Percentiles rank a stretch among this genome's conserved stretches.
Conservation (phyloP, 2,888 invertebrate species). For the Ectropis crepuscularia region DNA sequence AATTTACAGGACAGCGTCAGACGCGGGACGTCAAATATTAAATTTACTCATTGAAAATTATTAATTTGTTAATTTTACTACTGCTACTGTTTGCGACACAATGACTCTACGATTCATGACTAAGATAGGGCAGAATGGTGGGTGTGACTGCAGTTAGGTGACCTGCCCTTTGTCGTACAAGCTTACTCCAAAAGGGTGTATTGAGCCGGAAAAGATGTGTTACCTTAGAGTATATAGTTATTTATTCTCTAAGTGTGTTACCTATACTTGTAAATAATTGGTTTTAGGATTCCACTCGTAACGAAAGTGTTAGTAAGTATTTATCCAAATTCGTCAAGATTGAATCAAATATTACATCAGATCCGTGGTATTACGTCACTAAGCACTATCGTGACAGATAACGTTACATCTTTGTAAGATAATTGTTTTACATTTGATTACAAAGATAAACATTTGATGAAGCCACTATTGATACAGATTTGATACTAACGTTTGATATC, state of each 20-base stretch:
- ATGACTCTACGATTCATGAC: slow-evolving; percentile 3
- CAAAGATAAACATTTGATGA: slow-evolving; percentile 1
- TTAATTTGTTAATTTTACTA: slow-evolving; percentile 25
- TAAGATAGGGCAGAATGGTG: not conserved
- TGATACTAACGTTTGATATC: too few species aligned
- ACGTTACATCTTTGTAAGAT: slow-evolving; percentile 5
- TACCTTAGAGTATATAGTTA: too few species aligned
- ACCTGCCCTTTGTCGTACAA: not conserved
- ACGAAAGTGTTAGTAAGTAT: too few species aligned
- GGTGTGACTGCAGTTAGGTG: not conserved
- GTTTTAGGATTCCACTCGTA: too few species aligned
- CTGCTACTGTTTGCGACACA: slow-evolving; percentile 3
- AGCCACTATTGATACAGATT: too few species aligned
- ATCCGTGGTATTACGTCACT: not conserved
- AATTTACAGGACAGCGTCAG: slow-evolving; percentile 56
- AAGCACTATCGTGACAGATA: not conserved
- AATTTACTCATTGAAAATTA: slow-evolving; percentile 24
- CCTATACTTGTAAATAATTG: too few species aligned
- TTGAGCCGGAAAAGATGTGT: too few species aligned
- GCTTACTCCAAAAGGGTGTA: too few species aligned
- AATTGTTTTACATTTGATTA: not conserved
- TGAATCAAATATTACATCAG: slow-evolving; percentile 8
- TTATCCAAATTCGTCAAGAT: too few species aligned
- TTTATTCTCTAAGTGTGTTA: too few species aligned
- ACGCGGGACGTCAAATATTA: slow-evolving; percentile 31